Evolutionary conservation across 2,888 invertebrate species (phyloP), one percentile per base, ranked within the genome.

Genomic region (Campoplex nolae): DNA sequence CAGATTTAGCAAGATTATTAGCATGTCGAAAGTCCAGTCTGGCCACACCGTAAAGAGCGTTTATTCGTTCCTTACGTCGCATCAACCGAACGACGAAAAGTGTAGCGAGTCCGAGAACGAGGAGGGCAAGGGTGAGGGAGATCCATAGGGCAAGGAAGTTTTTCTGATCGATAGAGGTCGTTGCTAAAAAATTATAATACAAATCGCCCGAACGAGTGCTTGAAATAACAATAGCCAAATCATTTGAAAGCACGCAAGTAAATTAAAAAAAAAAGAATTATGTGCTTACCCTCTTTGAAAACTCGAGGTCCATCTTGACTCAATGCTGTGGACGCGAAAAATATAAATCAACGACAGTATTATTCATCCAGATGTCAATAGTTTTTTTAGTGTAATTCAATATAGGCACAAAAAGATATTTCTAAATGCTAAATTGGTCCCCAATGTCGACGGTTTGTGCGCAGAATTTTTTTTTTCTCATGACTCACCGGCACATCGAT

Each of bases 1-100:
- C 91, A 7, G 92, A 90, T 65, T 92, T 92, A 0, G 89, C 88
- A 16, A 91, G 86, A 84, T 90, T 90, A 8, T 83, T 89, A 2
- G 91, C 88, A 86, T 97, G 96, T 18, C 90, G 91, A 54, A 92
- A 92, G 65, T 92, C 92, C 75, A 92, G 79, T 62, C 92, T 90
- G 7, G 92, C 92, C 9, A 92, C 90, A 7, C 92, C 91, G 81
- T 92, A 92, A 58, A 92, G 83, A 1, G 92, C 90, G 54, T 90
- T 91, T 86, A 91, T 90, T 80, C 91, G 88, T 73, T 92, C 92
- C 76, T 92, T 92, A 8, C 92, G 91, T 56, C 92, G 88, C 90
- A 92, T 90, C 67, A 92, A 76, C 45, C 92, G 91, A n/a, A 92
- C 89, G 86, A 92, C 89, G 84, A 92, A 90, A 62, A 92, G 89